phyloP scores from a whole-genome alignment of 2,888 invertebrate species.

The Myathropa florea region DNA sequence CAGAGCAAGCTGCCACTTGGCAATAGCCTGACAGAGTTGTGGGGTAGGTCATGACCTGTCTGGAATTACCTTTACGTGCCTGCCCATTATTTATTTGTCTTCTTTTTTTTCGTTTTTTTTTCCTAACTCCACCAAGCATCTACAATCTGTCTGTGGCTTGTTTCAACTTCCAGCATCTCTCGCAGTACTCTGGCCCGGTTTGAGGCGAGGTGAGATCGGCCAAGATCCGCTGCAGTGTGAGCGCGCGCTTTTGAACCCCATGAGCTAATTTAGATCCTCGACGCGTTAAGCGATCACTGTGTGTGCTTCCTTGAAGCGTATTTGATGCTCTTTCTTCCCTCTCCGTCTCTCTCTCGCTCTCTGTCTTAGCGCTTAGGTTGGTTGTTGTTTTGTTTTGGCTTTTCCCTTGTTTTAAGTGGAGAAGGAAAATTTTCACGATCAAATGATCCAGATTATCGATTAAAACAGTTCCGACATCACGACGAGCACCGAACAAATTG shows the following conservation, averaged over 20 bases:
- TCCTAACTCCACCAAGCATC: neutral
- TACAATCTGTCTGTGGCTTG: neutral
- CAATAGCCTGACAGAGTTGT: slow-evolving; percentile 50
- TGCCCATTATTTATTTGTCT: slow-evolving; percentile 54
- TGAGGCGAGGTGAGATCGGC: slow-evolving; percentile 25
- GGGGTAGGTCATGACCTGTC: slow-evolving; percentile 59
- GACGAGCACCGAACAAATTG: slow-evolving; percentile 66
- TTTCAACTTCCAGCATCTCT: neutral
- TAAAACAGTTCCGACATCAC: slow-evolving; percentile 70
- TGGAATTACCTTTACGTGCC: slow-evolving; percentile 65
- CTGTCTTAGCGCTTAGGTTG: neutral
- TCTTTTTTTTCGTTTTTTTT: neutral
- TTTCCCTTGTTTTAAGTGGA: neutral
- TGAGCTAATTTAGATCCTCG: slow-evolving; percentile 71
- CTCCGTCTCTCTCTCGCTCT: too few species aligned
- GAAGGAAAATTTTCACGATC: slow-evolving; percentile 59
- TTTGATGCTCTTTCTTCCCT: slow-evolving; percentile 23
- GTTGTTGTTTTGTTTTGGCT: neutral
- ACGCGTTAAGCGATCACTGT: slow-evolving; percentile 61
- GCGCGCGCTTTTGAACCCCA: slow-evolving; percentile 62
- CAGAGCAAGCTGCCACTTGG: slow-evolving; percentile 50
- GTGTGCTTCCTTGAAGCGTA: slow-evolving; percentile 57
- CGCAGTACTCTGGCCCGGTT: neutral
- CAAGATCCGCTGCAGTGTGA: slow-evolving; percentile 16
- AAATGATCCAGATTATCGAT: slow-evolving; percentile 70